Base-by-base conservation (phyloP, 2,797 vertebrate genomes). In the Labroides dimidiatus region DNA sequence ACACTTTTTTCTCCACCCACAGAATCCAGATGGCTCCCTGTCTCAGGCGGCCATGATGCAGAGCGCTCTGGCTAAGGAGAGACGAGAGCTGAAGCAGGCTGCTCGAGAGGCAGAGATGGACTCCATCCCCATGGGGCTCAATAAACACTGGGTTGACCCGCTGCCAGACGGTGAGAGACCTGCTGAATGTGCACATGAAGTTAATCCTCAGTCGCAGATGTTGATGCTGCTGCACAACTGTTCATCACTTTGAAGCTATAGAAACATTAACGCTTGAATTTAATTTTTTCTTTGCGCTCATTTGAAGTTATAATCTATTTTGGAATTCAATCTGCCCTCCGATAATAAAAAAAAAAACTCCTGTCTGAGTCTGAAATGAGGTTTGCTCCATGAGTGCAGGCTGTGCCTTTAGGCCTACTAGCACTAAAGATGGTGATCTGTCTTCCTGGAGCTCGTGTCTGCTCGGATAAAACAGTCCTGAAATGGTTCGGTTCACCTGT, bases 11-110 rank as follows among this genome's bases (percentile, higher is more conserved):
- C 42, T 66, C 42, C 12, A 17, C 36, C 15, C 43, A 10, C 47
- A 99, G 97, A 99, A 99, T 87, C 98, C 98, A 5, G 98, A 99
- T 71, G 98, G 98, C 63, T 99, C 98, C 3, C 89, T 99, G 64
- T 99, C 97, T 19, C 98, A 99, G 85, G 98, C 98, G 2, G 98
- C 98, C 33, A 99, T 99, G 98, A 99, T 99, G 98, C 98, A 99
- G 87, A 99, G 97, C 44, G 98, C 98, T 15, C 89, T 99, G 77
- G 96, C 98, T 1, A 99, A 99, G 85, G 98, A 99, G 86, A 90
- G 98, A 20, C 80, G 97, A 43, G 98, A 99, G 69, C 91, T 99
- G 69, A 99, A 99, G 80, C 98, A 99, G 89, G 97, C 97, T 0
- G 96, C 97, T 3, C 94, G 98, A 2, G 98, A 99, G 85, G 98